Evolutionary conservation across 2,888 invertebrate species (phyloP), one percentile per base, ranked within the genome.

Genomic region (Callosobruchus maculatus): DNA sequence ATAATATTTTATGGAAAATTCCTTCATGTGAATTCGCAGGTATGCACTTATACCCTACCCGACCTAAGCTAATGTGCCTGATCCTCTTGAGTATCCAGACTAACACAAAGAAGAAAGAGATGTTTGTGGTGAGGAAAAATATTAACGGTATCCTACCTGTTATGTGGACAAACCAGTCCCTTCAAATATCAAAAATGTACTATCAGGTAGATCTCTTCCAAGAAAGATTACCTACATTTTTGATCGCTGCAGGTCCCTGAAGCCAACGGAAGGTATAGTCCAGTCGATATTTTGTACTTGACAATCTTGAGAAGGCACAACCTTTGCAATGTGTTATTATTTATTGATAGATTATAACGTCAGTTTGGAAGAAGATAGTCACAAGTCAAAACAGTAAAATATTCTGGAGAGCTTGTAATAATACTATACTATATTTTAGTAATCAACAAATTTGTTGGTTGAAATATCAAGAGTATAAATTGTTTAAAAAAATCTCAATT

Each of bases 161-260:
- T 26, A 20, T 66, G 71, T 67, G 71, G 71, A 68, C 67, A 71
- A 68, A 67, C n/a, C n/a, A 68, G 72, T 72, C 73, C 73, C 70
- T 70, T 70, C 9, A 66, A 70, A 71, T 73, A 71, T 71, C 20
- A 21, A 20, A 68, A 73, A 74, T 72, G 68, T 30, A 9, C 66
- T 21, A 18, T 22, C 75, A 77, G 77, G 77, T 77, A 77, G 74
- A 75, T 70, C 67, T 71, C 73, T 75, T 77, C 77, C 72, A 66
- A 72, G 77, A 77, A 77, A 77, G 77, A 75, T 75, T 75, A 77
- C 76, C 73, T 74, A 74, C 49, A 69, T 77, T 49, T 49, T 77
- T 74, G 75, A 77, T 77, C 70, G 26, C 71, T 67, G 71, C 77
- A 77, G 77, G 77, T 75, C 75, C 68, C 67, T 49, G 18, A 5